Evolutionary conservation across 1,140 invertebrate genomes (phyloP).

Genomic region (Steinernema khuongi): DNA sequence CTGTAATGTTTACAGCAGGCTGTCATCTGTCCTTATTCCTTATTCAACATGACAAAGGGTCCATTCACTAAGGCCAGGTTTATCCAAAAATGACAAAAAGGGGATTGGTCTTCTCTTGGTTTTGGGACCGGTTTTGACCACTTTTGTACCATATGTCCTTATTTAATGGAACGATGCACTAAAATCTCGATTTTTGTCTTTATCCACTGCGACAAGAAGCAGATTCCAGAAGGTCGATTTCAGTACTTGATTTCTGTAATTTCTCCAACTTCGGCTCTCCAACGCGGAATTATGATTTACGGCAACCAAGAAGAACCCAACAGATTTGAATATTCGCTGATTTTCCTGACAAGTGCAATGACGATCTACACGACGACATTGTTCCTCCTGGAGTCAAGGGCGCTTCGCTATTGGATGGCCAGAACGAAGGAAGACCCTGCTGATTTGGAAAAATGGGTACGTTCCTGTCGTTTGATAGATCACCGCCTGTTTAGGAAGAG

Average conservation of each 20-base stretch:
- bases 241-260: background rate
- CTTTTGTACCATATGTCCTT: no score
- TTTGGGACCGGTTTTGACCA: no score
- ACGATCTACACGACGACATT: background rate
- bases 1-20: no score
- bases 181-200: no score
- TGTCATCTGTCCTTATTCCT: no score
- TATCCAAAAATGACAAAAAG: no score
- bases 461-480: background rate
- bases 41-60: no score
- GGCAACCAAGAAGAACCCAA: background rate
- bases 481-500: background rate
- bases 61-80: no score
- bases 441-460: background rate
- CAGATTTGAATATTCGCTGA: background rate
- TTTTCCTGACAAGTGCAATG: background rate
- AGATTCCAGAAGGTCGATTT: background rate
- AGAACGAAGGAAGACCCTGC: background rate
- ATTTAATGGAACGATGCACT: no score
- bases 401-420: background rate
- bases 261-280: background rate
- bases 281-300: background rate
- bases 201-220: no score
- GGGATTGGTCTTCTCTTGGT: no score
- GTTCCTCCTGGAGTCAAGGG: background rate